A percentile compares a stretch with the other conserved stretches of the same genome.
These are phyloP conservation scores for Drosophila sulfurigaster DNA, from an alignment of 1,140 invertebrate genomes.

Conservation along the genomic window DNA sequence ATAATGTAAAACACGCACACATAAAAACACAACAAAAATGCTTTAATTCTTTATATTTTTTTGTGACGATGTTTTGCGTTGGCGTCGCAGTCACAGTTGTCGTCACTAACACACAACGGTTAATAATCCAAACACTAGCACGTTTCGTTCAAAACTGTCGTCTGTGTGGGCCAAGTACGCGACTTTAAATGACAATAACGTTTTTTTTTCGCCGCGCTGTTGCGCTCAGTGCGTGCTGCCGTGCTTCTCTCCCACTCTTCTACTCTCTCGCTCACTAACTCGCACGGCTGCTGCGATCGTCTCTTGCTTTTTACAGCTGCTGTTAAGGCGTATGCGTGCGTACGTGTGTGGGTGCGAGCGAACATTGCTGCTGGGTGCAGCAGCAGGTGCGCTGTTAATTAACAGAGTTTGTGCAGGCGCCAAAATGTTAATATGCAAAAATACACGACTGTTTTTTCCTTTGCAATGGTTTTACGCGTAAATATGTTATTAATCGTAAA, in stretches of 20 bases:
- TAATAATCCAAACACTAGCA: constrained; percentile 52
- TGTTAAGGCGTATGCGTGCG: constrained; percentile 23
- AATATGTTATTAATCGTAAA: no score
- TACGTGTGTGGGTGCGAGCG: constrained; percentile 1
- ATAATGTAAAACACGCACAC: constrained; percentile 23
- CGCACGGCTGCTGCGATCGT: constrained; percentile 40
- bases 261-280: constrained; percentile 9
- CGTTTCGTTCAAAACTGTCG: constrained; percentile 72
- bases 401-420: constrained; percentile 25
- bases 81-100: not conserved
- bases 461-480: not conserved
- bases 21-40: constrained; percentile 37
- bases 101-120: constrained; percentile 5
- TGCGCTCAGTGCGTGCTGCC: constrained; percentile 40
- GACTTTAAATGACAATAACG: constrained; percentile 56
- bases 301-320: constrained; percentile 25
- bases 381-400: constrained; percentile 49
- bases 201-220: constrained; percentile 41
- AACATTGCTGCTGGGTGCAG: constrained; percentile 20
- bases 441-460: not conserved
- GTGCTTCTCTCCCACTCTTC: constrained; percentile 1
- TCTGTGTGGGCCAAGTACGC: constrained; percentile 67
- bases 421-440: constrained; percentile 5
- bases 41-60: not conserved
- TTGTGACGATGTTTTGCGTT: constrained; percentile 14